Evolutionary conservation across 2,888 invertebrate species (phyloP).

Genomic region (Tridacna gigas): DNA sequence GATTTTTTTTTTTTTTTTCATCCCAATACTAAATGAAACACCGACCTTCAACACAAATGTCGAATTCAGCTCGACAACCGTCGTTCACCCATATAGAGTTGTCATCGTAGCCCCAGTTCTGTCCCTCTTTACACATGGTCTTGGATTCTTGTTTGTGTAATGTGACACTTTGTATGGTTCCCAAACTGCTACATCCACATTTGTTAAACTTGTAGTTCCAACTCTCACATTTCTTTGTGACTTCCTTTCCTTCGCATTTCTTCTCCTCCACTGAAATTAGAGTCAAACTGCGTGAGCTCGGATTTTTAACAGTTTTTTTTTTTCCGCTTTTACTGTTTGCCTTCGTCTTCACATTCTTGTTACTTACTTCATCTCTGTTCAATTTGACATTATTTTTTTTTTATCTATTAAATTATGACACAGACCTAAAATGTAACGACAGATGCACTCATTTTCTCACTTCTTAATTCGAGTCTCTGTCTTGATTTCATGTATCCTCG

Average conservation of each 20-base stretch:
- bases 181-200: background rate
- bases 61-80: slow-evolving; percentile 19
- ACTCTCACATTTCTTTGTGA: slow-evolving; percentile 9
- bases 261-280: background rate
- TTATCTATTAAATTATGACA: too few relatives aligned
- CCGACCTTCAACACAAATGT: slow-evolving; percentile 5
- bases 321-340: too few relatives aligned
- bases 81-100: slow-evolving; percentile 18
- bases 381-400: too few relatives aligned
- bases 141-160: slow-evolving; percentile 4
- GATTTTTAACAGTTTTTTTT: too few relatives aligned
- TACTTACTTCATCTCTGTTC: too few relatives aligned
- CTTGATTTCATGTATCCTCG: too few relatives aligned
- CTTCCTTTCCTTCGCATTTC: background rate
- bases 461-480: too few relatives aligned
- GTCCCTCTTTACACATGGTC: background rate
- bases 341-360: too few relatives aligned
- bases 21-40: too few relatives aligned
- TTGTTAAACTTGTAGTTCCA: background rate
- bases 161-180: background rate
- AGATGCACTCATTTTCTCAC: too few relatives aligned
- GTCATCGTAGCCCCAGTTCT: slow-evolving; percentile 11
- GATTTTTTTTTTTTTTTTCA: background rate
- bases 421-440: too few relatives aligned
- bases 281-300: too few relatives aligned